phyloP scores from a whole-genome alignment of 2,113 vertebrate genomes.

The Apeltes quadracus region DNA sequence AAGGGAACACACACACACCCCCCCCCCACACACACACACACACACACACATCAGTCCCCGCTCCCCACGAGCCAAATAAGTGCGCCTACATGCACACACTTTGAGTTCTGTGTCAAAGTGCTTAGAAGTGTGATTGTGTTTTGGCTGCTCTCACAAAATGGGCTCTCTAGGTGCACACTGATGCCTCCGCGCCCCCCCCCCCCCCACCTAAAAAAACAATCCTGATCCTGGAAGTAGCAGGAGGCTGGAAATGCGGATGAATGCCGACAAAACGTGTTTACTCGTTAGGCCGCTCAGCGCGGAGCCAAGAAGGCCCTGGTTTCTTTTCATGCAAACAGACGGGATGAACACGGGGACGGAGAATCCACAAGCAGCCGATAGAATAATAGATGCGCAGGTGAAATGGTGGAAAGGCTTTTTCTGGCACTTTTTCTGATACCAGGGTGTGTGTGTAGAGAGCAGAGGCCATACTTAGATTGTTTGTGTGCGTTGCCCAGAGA shows the following conservation, averaged over 20 bases:
- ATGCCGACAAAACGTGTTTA: conserved; percentile 63
- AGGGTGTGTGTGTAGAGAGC: conserved; percentile 26
- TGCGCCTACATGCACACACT: neutral
- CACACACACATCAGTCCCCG: conserved; percentile 28
- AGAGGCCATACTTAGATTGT: conserved; percentile 35
- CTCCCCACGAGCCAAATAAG: conserved; percentile 19
- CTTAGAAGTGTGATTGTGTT: conserved; percentile 21
- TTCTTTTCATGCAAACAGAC: conserved; percentile 35
- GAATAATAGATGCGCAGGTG: conserved; percentile 41
- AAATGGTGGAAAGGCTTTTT: conserved; percentile 20
- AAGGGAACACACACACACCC: conserved; percentile 13
- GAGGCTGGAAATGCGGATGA: conserved; percentile 31
- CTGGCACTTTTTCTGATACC: conserved; percentile 20
- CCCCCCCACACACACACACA: neutral
- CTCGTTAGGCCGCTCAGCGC: conserved; percentile 44
- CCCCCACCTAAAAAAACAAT: conserved; percentile 31
- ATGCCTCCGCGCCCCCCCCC: conserved; percentile 23
- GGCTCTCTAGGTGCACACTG: conserved; percentile 27
- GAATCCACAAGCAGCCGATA: conserved; percentile 15
- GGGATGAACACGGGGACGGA: conserved; percentile 24
- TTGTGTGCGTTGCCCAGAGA: conserved; percentile 55
- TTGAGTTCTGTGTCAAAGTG: conserved; percentile 36
- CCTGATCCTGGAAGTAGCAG: conserved; percentile 15
- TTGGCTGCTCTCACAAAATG: conserved; percentile 23
- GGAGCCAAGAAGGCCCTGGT: conserved; percentile 38